phyloP scores from a whole-genome alignment of 1,140 invertebrate genomes.

The Varroa destructor region DNA sequence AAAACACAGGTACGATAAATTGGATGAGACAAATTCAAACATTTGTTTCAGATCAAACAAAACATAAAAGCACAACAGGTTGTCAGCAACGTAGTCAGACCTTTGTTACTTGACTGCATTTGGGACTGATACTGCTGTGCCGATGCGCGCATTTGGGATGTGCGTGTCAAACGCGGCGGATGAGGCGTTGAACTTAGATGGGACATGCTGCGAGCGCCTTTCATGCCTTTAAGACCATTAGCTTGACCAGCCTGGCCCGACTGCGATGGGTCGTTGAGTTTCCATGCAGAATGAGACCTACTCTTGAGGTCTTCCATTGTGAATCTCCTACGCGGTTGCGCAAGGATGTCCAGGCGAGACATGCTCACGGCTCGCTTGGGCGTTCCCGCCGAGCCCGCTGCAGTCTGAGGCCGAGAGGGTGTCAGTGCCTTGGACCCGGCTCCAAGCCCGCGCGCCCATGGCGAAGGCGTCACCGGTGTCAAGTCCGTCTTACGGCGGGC shows the following conservation, averaged over 20 bases:
- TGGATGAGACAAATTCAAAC: not conserved
- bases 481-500: slow-evolving; percentile 33
- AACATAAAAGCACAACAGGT: slow-evolving; percentile 7
- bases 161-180: slow-evolving; percentile 9
- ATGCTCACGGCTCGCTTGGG: slow-evolving; percentile 61
- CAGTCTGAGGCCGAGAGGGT: slow-evolving; percentile 18
- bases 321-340: slow-evolving; percentile 51
- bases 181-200: slow-evolving; percentile 25
- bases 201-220: slow-evolving; percentile 23
- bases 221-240: slow-evolving; percentile 10
- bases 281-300: slow-evolving; percentile 27
- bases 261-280: slow-evolving; percentile 21
- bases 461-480: slow-evolving; percentile 31
- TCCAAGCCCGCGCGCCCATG: slow-evolving; percentile 29
- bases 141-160: not conserved
- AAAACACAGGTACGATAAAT: not conserved
- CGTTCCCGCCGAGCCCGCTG: slow-evolving; percentile 29
- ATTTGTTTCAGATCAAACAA: not conserved
- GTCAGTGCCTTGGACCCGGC: slow-evolving; percentile 25
- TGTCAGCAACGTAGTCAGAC: not conserved
- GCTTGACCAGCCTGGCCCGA: not conserved
- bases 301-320: slow-evolving; percentile 27
- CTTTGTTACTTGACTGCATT: slow-evolving; percentile 1
- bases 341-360: slow-evolving; percentile 70
- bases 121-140: too few species aligned